Percentiles rank a stretch among this genome's conserved stretches.
Evolutionary conservation across 2,113 vertebrate genomes (phyloP).

Genomic region (Pluvialis apricaria): DNA sequence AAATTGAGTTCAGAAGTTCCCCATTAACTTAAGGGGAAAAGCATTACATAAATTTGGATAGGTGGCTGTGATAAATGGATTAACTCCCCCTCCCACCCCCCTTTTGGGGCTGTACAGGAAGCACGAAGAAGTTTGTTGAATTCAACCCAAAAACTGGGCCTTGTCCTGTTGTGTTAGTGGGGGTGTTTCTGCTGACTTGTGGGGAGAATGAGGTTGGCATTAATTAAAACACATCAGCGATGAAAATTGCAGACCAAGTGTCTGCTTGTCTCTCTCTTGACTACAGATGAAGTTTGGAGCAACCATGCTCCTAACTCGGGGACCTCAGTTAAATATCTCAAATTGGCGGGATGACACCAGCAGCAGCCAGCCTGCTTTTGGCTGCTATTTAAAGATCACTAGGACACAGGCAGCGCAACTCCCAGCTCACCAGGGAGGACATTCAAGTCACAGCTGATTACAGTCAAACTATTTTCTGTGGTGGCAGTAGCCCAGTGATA

Average conservation of each 20-base stretch:
- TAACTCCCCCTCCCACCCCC: not conserved
- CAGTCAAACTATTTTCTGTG: not conserved
- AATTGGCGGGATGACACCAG: not conserved
- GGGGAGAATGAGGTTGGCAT: not conserved
- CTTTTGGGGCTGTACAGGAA: not conserved
- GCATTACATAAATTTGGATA: not conserved
- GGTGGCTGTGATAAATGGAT: not conserved
- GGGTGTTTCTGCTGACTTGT: not conserved
- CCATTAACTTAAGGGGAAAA: not conserved
- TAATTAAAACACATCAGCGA: not conserved
- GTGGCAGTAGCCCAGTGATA: not conserved
- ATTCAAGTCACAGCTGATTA: not conserved
- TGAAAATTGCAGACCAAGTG: not conserved
- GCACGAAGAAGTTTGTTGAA: not conserved
- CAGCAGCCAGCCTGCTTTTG: not conserved
- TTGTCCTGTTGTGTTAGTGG: not conserved
- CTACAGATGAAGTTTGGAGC: not conserved
- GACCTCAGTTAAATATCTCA: not conserved
- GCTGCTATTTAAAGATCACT: not conserved
- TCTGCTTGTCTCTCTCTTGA: not conserved
- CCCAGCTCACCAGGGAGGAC: not conserved
- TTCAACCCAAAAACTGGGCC: not conserved
- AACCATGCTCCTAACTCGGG: fast-evolving
- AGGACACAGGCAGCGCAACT: not conserved
- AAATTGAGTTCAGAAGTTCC: not conserved